Percentiles rank a stretch among this genome's conserved stretches.
phyloP scores from a whole-genome alignment of 2,797 vertebrate species.

The Geotrypetes seraphini region DNA sequence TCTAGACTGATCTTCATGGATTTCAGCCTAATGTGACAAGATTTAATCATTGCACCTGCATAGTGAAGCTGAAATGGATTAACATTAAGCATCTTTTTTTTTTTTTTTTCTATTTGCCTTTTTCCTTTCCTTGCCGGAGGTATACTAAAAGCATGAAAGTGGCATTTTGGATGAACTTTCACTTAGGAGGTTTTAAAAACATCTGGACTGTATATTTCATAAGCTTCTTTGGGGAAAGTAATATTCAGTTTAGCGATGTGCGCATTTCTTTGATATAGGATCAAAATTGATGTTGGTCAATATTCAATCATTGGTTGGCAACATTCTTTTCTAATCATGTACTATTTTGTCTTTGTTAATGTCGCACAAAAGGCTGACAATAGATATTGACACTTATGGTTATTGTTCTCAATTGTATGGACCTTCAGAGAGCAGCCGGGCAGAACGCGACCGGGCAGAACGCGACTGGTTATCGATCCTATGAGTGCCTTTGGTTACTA shows the following conservation, averaged over 20 bases:
- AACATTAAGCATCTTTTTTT: constrained; percentile 16
- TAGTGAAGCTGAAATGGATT: constrained; percentile 21
- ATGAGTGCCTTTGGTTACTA: too few relatives aligned
- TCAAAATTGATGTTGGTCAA: too few relatives aligned
- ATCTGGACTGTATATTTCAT: constrained; percentile 21
- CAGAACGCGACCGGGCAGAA: too few relatives aligned
- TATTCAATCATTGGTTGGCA: constrained; percentile 12
- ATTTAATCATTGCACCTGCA: constrained; percentile 3
- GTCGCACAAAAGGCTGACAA: too few relatives aligned
- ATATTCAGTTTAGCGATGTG: constrained; percentile 3
- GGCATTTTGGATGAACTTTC: constrained; percentile 17
- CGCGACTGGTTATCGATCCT: too few relatives aligned
- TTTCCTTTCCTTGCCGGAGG: constrained; percentile 12
- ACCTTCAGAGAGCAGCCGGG: too few relatives aligned
- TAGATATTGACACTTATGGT: too few relatives aligned
- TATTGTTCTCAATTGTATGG: too few relatives aligned
- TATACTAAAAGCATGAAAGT: constrained; percentile 3
- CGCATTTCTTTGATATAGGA: too few relatives aligned
- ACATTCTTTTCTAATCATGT: too few relatives aligned
- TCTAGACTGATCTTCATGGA: constrained; percentile 3
- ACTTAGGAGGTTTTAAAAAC: constrained; percentile 23
- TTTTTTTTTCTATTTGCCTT: constrained; percentile 9
- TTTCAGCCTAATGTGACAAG: neutral
- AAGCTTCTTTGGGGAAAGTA: constrained; percentile 7
- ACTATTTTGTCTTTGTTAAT: too few relatives aligned